phyloP scores from a whole-genome alignment of 1,140 invertebrate genomes.

The Protaetia brevitarsis region DNA sequence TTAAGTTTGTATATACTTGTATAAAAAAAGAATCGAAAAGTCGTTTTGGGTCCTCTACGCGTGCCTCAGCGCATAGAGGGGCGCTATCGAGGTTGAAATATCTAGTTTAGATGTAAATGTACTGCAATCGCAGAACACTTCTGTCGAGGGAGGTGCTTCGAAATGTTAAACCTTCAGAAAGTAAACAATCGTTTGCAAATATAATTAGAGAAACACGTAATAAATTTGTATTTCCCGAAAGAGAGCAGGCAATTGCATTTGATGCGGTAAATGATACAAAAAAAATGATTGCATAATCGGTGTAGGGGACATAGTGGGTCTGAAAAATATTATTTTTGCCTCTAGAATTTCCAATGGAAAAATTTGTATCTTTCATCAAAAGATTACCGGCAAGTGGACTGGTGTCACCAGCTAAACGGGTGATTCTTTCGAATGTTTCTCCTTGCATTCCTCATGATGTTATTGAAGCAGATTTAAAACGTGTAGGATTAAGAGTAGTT shows the following conservation, averaged over 20 bases:
- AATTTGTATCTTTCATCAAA: slow-evolving; percentile 7
- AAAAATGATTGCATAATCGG: slow-evolving; percentile 20
- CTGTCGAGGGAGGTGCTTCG: too few species aligned
- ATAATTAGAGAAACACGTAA: too few species aligned
- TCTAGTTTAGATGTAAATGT: too few species aligned
- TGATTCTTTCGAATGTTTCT: slow-evolving; percentile 24
- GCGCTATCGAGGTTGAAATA: too few species aligned
- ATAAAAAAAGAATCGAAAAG: too few species aligned
- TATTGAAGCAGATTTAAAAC: slow-evolving; percentile 10
- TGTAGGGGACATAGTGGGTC: slow-evolving; percentile 3
- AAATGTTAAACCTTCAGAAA: too few species aligned
- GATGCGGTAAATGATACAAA: slow-evolving; percentile 5
- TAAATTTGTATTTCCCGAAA: too few species aligned
- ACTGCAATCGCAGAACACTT: too few species aligned
- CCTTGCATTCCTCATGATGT: slow-evolving; percentile 20
- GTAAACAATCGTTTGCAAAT: too few species aligned
- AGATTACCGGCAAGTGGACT: background rate
- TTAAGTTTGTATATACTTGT: too few species aligned
- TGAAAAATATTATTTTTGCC: slow-evolving; percentile 23
- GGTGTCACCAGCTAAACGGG: slow-evolving; percentile 18
- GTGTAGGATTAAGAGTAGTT: background rate
- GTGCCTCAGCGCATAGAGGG: too few species aligned
- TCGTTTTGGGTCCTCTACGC: too few species aligned
- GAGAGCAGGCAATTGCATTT: slow-evolving; percentile 18
- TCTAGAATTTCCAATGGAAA: slow-evolving; percentile 46